Base-by-base conservation (phyloP, 2,888 invertebrate genomes). In the Acleris sparsana region DNA sequence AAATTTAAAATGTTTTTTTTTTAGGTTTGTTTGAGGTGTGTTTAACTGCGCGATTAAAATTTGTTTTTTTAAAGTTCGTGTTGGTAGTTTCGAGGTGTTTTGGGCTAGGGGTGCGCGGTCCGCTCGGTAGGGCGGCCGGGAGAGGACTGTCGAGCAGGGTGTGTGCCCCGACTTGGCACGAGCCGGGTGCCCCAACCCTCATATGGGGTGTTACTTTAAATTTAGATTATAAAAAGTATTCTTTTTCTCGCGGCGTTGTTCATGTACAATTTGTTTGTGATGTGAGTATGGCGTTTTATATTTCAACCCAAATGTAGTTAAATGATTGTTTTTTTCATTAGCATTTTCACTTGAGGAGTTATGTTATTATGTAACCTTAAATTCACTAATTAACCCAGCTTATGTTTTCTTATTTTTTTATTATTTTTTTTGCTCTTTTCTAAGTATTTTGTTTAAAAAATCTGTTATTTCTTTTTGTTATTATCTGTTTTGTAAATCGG, bases 21-120 rank as follows among this genome's bases (percentile, higher is more conserved):
- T 46, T 1, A 46, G n/a, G 17, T n/a, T 5, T 65, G 60, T 52
- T 65, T 53, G 39, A 59, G 17, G 61, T 53, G 43, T 33, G 53
- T 55, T 25, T 62, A 20, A 55, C 68, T 63, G 60, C 53, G 61
- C 53, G 57, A 51, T 67, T 46, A 9, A 61, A 57, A 64, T 70
- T 67, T 33, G 9, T 18, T 68, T 72, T n/a, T 63, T 69, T 69
- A 74, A 77, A 74, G 75, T 72, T 67, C 63, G 69, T 61, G 48
- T 49, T 25, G 48, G 58, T 67, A 53, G 68, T 59, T 72, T 71
- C 44, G 62, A 69, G 70, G 49, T 71, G 53, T 62, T 67, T 73
- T 72, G 76, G 68, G 72, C 69, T 79, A 80, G 87, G 89, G 91
- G 89, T 87, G 90, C 88, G 86, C 89, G 88, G 87, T 87, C 88